Evolutionary conservation across 2,888 invertebrate species (phyloP).

Genomic region (Neocrepidodera transversa): DNA sequence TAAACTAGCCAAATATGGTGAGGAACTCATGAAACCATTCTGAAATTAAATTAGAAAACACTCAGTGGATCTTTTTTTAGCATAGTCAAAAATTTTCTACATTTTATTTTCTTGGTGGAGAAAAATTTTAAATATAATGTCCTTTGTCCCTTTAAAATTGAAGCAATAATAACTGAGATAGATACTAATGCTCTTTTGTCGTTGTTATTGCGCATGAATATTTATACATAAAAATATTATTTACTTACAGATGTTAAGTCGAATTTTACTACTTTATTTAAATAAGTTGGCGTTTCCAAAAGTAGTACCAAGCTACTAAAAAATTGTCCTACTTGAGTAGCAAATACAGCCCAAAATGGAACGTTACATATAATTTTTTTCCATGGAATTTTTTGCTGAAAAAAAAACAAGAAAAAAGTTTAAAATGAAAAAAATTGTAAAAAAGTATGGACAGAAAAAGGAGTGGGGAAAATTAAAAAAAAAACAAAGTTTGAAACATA

Average conservation of each 20-base stretch:
- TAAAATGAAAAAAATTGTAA: too few relatives aligned
- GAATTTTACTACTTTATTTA: slow-evolving; percentile 16
- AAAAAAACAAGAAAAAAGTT: too few relatives aligned
- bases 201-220: too few relatives aligned
- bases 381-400: slow-evolving; percentile 14
- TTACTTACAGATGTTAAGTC: slow-evolving; percentile 10
- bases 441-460: too few relatives aligned
- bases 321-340: neutral
- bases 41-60: slow-evolving; percentile 15
- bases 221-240: too few relatives aligned
- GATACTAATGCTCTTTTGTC: too few relatives aligned
- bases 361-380: slow-evolving; percentile 2
- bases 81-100: too few relatives aligned
- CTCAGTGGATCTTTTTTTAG: too few relatives aligned
- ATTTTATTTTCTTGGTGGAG: too few relatives aligned
- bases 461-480: too few relatives aligned
- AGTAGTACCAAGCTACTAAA: neutral
- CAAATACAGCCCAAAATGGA: slow-evolving; percentile 13
- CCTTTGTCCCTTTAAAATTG: neutral
- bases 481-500: too few relatives aligned
- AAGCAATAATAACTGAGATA: too few relatives aligned
- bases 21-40: slow-evolving; percentile 17
- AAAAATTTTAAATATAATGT: neutral
- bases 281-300: slow-evolving; percentile 17
- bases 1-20: slow-evolving; percentile 10